phyloP scores from a whole-genome alignment of 2,888 invertebrate species.

The Gerris lacustris region DNA sequence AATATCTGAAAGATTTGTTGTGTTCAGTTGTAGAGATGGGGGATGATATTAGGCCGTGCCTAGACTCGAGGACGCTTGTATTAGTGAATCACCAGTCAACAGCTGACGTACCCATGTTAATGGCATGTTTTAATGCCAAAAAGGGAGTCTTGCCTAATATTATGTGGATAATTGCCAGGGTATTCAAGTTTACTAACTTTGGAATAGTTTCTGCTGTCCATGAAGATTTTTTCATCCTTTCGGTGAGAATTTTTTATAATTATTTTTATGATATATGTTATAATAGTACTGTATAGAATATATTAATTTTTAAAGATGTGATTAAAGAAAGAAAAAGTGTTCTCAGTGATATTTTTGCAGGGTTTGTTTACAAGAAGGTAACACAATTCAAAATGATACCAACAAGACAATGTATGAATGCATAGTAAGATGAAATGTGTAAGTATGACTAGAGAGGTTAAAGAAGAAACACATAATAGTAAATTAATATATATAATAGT shows the following conservation, averaged over 20 bases:
- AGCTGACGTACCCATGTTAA: conserved; percentile 84
- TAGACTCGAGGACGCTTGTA: conserved; percentile 58
- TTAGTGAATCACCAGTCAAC: conserved; percentile 92
- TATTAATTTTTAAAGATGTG: no score
- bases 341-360: no score
- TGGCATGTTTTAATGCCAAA: conserved; percentile 77
- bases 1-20: not conserved
- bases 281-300: no score
- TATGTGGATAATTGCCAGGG: conserved; percentile 93
- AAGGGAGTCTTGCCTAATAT: conserved; percentile 64
- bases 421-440: no score
- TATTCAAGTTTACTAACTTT: conserved; percentile 92
- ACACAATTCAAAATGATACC: no score
- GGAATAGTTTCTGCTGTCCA: conserved; percentile 81
- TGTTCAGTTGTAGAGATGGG: conserved; percentile 65
- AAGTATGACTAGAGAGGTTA: no score
- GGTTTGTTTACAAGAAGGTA: no score
- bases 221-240: conserved; percentile 89
- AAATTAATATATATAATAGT: no score
- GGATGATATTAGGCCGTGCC: conserved; percentile 66
- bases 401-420: no score
- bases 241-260: conserved; percentile 51
- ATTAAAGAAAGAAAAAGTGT: no score
- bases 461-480: no score
- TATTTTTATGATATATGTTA: no score